phyloP scores from a whole-genome alignment of 2,797 vertebrate species.

The Anolis apletophallus region DNA sequence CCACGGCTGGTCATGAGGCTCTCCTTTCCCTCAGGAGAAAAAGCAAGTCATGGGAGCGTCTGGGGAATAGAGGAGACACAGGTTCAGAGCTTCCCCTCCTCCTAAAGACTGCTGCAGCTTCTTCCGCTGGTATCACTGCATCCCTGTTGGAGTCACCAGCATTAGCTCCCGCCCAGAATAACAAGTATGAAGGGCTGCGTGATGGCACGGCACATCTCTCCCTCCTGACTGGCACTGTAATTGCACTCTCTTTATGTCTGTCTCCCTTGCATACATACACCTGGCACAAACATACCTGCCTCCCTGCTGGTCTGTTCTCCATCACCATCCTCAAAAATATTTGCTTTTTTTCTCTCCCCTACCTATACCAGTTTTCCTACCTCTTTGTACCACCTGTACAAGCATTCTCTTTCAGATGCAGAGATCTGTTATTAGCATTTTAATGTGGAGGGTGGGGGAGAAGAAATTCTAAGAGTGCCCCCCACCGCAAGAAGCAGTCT shows the following conservation, averaged over 20 bases:
- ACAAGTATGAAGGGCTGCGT: constrained; percentile 16
- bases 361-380: no score
- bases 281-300: not conserved
- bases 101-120: constrained; percentile 23
- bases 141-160: constrained; percentile 17
- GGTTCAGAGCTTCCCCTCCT: not conserved
- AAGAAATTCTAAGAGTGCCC: not conserved
- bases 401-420: not conserved
- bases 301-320: not conserved
- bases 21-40: not conserved
- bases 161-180: constrained; percentile 30
- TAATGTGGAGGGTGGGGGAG: not conserved
- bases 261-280: no score
- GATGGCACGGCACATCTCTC: not conserved
- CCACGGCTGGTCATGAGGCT: not conserved
- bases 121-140: constrained; percentile 11
- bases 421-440: not conserved
- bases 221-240: not conserved
- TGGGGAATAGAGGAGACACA: not conserved
- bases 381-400: no score
- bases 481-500: not conserved
- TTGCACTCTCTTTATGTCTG: no score
- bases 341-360: not conserved
- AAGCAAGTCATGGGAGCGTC: not conserved
- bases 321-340: not conserved